phyloP scores from a whole-genome alignment of 2,797 vertebrate genomes.

The Hyperoplus lanceolatus region DNA sequence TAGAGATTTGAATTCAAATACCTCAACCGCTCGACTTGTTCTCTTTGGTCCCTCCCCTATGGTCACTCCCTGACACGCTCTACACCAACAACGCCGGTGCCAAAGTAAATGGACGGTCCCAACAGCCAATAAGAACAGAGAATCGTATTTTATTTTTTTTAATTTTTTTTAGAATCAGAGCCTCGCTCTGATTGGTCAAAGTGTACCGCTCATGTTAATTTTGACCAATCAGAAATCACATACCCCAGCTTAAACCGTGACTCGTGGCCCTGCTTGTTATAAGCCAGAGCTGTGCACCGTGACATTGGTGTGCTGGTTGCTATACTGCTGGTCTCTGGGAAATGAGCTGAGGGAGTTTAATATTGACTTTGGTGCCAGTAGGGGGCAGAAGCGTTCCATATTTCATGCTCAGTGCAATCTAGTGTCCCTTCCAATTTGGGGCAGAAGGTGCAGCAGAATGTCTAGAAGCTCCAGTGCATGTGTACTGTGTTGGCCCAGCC shows the following conservation, averaged over 20 bases:
- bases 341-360: neutral
- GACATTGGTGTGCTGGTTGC: conserved; percentile 21
- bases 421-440: conserved; percentile 51
- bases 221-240: too few relatives aligned
- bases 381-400: conserved; percentile 77
- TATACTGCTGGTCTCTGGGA: neutral
- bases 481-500: conserved; percentile 18
- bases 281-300: conserved; percentile 12
- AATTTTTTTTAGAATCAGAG: too few relatives aligned
- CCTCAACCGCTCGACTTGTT: too few relatives aligned
- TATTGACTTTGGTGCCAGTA: conserved; percentile 48
- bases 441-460: conserved; percentile 55
- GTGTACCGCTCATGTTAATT: too few relatives aligned
- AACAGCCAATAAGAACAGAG: too few relatives aligned
- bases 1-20: too few relatives aligned
- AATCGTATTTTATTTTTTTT: too few relatives aligned
- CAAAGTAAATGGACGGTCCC: too few relatives aligned
- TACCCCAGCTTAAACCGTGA: neutral
- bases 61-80: too few relatives aligned
- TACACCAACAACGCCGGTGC: too few relatives aligned
- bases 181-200: too few relatives aligned
- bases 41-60: too few relatives aligned
- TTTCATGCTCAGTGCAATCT: conserved; percentile 26
- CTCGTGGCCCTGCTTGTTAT: conserved; percentile 15
- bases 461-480: conserved; percentile 58